Base-by-base conservation (phyloP, 2,113 vertebrate species). In the Brachionichthys hirsutus region DNA sequence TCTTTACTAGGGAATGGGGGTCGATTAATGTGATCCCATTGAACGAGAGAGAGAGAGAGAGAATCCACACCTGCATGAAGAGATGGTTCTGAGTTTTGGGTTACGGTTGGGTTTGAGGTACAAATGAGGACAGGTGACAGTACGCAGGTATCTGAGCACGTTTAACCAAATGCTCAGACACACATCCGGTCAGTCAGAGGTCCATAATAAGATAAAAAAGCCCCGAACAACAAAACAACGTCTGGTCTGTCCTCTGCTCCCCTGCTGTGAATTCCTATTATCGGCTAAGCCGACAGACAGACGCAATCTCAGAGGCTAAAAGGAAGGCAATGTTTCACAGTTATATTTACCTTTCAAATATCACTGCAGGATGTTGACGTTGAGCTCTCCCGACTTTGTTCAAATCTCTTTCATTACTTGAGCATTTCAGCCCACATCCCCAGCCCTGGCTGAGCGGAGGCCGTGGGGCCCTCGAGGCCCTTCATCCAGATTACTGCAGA, bases 401-500 rank as follows among this genome's bases (percentile, higher is more conserved):
- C 49, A 73, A 58, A 86, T 77, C 82, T 71, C 54, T 85, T 87
- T 89, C 84, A 89, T 89, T 87, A 86, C 78, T 77, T 67, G 59
- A 56, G 80, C 71, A 78, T 86, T 75, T 70, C 64, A 62, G 62
- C 12, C 3, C 17, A 24, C 71, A 71, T 61, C 73, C 70, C 75
- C 51, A 65, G 74, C 47, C 73, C 42, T 44, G 62, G 40, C 35
- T n/a, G 30, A 69, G 46, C 59, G 20, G 63, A 57, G 58, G 61
- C 67, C 13, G 15, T 4, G 73, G 60, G 69, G 44, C 55, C 70
- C 60, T n/a, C 22, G 58, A 44, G 59, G 77, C 51, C 66, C 46
- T 40, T 84, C 70, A 54, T 77, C 67, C 72, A 70, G 83, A 87
- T 87, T 78, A 76, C 18, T 35, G 46, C 42, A 66, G 70, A 64